phyloP scores from a whole-genome alignment of 2,888 invertebrate species.

The Notodonta dromedarius region DNA sequence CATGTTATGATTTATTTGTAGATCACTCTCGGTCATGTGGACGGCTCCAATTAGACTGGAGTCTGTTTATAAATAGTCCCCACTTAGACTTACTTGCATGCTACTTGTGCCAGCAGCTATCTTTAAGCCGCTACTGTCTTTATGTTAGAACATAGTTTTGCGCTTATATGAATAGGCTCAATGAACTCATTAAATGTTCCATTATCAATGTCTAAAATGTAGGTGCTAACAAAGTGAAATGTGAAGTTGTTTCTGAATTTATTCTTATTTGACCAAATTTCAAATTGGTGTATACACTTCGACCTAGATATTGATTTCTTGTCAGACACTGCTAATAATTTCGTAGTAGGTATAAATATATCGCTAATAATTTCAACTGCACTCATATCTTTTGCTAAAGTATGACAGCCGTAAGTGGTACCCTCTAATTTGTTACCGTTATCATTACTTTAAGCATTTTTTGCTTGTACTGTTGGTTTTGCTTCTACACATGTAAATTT shows the following conservation, averaged over 20 bases:
- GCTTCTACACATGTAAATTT: background rate
- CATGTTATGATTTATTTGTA: constrained; percentile 62
- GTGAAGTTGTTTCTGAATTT: background rate
- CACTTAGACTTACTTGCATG: constrained; percentile 69
- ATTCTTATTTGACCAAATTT: background rate
- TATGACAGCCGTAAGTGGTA: background rate
- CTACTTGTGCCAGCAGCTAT: constrained; percentile 54
- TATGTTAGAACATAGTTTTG: background rate
- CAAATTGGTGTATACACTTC: background rate
- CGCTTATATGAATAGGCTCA: background rate
- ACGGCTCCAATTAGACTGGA: constrained; percentile 68
- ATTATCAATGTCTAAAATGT: background rate
- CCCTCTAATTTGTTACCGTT: constrained; percentile 2
- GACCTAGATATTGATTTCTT: background rate
- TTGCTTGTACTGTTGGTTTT: background rate
- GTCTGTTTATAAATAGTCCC: constrained; percentile 70
- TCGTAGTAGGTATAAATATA: background rate
- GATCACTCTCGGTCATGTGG: constrained; percentile 63
- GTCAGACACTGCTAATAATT: background rate
- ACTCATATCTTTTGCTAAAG: background rate
- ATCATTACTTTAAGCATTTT: background rate
- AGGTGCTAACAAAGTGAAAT: background rate
- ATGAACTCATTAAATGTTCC: background rate
- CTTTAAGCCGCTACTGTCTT: constrained; percentile 8
- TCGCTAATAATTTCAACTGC: background rate